Evolutionary conservation across 2,113 vertebrate species (phyloP).

Genomic region (Sprattus sprattus): DNA sequence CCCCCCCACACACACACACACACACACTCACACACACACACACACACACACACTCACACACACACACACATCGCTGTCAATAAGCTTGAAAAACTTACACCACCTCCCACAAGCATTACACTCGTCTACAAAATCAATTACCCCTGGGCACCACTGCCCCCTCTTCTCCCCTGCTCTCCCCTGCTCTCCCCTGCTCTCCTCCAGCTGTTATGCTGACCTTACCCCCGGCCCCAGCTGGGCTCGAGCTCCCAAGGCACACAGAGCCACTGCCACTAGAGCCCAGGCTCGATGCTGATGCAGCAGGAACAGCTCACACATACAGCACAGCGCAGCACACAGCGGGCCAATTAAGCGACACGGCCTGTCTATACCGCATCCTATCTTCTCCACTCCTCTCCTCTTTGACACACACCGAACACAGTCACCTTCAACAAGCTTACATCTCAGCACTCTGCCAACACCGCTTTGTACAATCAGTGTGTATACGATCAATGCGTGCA

Average conservation of each 20-base stretch:
- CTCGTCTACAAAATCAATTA: neutral
- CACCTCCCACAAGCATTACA: neutral
- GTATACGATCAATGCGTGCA: neutral
- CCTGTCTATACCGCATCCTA: neutral
- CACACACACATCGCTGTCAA: neutral
- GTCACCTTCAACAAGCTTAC: conserved; percentile 10
- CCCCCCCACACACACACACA: neutral
- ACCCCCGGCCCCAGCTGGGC: neutral
- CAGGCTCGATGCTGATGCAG: conserved; percentile 27
- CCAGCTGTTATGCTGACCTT: conserved; percentile 28
- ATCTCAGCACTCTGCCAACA: neutral
- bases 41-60: neutral
- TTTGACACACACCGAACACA: conserved; percentile 6
- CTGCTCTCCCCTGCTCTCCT: neutral
- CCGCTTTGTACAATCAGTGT: neutral
- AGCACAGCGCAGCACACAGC: neutral
- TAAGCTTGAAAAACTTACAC: neutral
- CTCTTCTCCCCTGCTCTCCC: no score
- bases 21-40: neutral
- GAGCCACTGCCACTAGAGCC: neutral
- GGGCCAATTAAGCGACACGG: neutral
- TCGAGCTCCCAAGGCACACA: neutral
- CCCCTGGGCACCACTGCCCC: neutral
- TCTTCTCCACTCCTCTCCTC: neutral
- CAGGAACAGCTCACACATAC: conserved; percentile 22